Evolutionary conservation across 2,797 vertebrate species (phyloP), one percentile per base, ranked within the genome.

Genomic region (Gambelia wislizenii): DNA sequence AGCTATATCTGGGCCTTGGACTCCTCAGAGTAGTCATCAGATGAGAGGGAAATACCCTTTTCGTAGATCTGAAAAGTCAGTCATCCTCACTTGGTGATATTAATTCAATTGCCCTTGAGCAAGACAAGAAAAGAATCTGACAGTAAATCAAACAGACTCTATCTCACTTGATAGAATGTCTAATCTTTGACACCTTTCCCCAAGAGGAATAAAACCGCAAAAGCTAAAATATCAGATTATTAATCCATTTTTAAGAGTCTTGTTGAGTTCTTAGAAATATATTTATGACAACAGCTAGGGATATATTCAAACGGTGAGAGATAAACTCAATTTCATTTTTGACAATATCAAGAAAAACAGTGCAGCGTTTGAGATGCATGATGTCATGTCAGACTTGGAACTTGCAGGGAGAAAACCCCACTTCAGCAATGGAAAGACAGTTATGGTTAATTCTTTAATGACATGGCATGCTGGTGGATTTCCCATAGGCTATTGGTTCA

Each of bases 171-270:
- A 59, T 36, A 90, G 76, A 93, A 76, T 76, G 89, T 59, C 84
- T 93, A 77, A 89, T 83, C 22, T 87, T 10, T 87, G 59, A 27
- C 89, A 85, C 85, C 61, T 18, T 61, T 86, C 92, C 87, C 90
- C 93, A 75, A 81, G 85, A 93, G 36, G 83, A 89, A 93, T 90
- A 88, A 89, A 95, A 87, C 79, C 16, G 12, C 92, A 61, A 64
- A 77, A 72, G 80, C 86, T 95, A 91, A 93, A 89, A 92, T 90
- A 95, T 89, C 93, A 69, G 88, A 74, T 61, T 83, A 92, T 89
- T 92, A 92, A 89, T 87, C 86, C 90, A 90, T 95, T 93, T 67
- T 87, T 93, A 85, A 87, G 74, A 93, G 6, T 10, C 87, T 30
- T 33, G 8, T 87, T 86, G 75, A 89, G 87, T 77, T 87, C 87